These are phyloP conservation scores for Incurvaria masculella DNA, from an alignment of 2,888 invertebrate genomes.

Conservation along the genomic window DNA sequence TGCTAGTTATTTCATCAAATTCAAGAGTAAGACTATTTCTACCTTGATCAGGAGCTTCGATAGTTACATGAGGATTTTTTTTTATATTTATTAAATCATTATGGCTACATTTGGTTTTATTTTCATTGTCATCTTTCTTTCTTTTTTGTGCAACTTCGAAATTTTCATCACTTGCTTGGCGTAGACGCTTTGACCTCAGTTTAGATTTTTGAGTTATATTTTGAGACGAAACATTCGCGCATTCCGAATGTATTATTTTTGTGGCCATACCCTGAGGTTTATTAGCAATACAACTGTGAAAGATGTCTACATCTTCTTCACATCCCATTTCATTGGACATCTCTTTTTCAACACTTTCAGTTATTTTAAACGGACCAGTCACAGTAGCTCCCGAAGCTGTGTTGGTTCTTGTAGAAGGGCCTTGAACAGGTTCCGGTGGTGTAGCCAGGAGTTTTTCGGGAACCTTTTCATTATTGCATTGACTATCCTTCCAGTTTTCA, in stretches of 20 bases:
- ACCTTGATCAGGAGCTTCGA: background rate
- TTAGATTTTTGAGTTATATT: slow-evolving; percentile 26
- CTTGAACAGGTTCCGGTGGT: too few relatives aligned
- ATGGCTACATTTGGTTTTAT: background rate
- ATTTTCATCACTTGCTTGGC: slow-evolving; percentile 26
- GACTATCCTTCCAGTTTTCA: too few relatives aligned
- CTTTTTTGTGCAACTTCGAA: slow-evolving; percentile 18
- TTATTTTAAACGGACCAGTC: slow-evolving; percentile 35
- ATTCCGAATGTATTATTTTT: slow-evolving; percentile 29
- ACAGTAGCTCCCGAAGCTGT: slow-evolving; percentile 43
- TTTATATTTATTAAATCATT: background rate
- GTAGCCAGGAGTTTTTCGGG: too few relatives aligned
- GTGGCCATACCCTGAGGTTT: slow-evolving; percentile 27
- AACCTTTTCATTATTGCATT: too few relatives aligned
- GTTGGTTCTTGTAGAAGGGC: slow-evolving; percentile 33
- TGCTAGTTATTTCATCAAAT: slow-evolving; percentile 36
- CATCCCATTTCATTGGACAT: slow-evolving; percentile 33
- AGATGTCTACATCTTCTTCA: slow-evolving; percentile 28
- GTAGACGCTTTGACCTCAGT: slow-evolving; percentile 22
- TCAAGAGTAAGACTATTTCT: slow-evolving; percentile 15
- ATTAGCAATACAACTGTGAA: slow-evolving; percentile 33
- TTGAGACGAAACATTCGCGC: slow-evolving; percentile 22
- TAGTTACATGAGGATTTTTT: background rate
- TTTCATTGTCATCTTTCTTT: slow-evolving; percentile 1
- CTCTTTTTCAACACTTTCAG: slow-evolving; percentile 43